Conservation (phyloP, 2,888 invertebrate genomes). For the Chouioia cunea region DNA sequence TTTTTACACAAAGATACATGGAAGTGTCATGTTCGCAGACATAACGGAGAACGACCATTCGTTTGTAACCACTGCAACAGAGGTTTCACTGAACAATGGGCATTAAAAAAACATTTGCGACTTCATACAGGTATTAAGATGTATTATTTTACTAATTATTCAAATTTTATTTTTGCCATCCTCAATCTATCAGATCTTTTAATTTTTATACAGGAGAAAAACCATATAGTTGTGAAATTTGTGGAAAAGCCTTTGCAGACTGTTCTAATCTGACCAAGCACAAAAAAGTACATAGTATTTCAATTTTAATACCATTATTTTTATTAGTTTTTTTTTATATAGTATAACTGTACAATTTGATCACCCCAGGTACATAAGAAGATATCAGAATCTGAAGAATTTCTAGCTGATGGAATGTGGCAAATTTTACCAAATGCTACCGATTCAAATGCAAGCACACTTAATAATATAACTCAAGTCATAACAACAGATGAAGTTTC, state of each 20-base stretch:
- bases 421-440: slow-evolving; percentile 61
- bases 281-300: slow-evolving; percentile 70
- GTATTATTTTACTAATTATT: not conserved
- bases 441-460: slow-evolving; percentile 54
- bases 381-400: slow-evolving; percentile 42
- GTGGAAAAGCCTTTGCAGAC: slow-evolving; percentile 82
- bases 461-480: slow-evolving; percentile 62
- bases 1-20: slow-evolving; percentile 75
- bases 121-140: slow-evolving; percentile 71
- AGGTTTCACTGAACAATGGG: slow-evolving; percentile 77
- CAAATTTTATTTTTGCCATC: slow-evolving; percentile 6
- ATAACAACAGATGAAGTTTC: slow-evolving; percentile 59
- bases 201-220: slow-evolving; percentile 70
- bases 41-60: slow-evolving; percentile 76
- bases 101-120: slow-evolving; percentile 76
- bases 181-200: not conserved
- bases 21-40: slow-evolving; percentile 77
- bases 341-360: not conserved
- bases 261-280: slow-evolving; percentile 82
- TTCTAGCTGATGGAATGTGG: slow-evolving; percentile 60
- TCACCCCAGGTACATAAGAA: slow-evolving; percentile 41
- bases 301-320: slow-evolving; percentile 49
- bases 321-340: no score
- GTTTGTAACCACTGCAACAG: slow-evolving; percentile 73
- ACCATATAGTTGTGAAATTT: slow-evolving; percentile 79